Evolutionary conservation across 2,113 vertebrate species (phyloP).

Genomic region (Corydoras maculifer): DNA sequence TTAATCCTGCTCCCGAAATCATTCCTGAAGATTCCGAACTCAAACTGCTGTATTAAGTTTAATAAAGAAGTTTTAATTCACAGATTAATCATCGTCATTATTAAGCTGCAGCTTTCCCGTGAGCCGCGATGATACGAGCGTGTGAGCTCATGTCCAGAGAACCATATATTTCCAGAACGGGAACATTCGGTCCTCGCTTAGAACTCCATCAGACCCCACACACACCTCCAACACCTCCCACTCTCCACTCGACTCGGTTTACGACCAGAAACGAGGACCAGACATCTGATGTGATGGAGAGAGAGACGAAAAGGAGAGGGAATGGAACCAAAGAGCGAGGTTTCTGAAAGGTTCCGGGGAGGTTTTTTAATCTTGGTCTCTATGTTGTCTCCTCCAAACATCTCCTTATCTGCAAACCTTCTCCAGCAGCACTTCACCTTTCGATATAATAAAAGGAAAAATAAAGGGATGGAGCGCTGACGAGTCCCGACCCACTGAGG

Average conservation of each 20-base stretch:
- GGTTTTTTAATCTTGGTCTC: constrained; percentile 52
- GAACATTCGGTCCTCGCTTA: background rate
- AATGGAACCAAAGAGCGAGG: constrained; percentile 23
- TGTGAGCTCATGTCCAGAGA: too few relatives aligned
- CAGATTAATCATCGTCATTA: too few relatives aligned
- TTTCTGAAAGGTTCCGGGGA: constrained; percentile 2
- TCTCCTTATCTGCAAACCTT: constrained; percentile 59
- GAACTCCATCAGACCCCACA: background rate
- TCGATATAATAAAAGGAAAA: constrained; percentile 29
- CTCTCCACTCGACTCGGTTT: constrained; percentile 59
- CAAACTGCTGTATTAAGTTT: too few relatives aligned
- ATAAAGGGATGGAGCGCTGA: constrained; percentile 10
- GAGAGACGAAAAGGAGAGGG: constrained; percentile 22
- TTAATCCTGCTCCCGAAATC: too few relatives aligned
- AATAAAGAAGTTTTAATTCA: too few relatives aligned
- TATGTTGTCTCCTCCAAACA: constrained; percentile 49
- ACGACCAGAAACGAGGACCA: constrained; percentile 54
- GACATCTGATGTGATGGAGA: constrained; percentile 30
- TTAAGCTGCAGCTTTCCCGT: too few relatives aligned
- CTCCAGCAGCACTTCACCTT: constrained; percentile 64
- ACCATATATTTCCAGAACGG: background rate
- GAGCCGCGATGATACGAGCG: too few relatives aligned
- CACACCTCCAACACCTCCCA: constrained; percentile 48
- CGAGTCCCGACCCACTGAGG: constrained; percentile 38
- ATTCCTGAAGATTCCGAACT: too few relatives aligned